Conservation (phyloP, 1,140 invertebrate species). For the Anoplolepis gracilipes region DNA sequence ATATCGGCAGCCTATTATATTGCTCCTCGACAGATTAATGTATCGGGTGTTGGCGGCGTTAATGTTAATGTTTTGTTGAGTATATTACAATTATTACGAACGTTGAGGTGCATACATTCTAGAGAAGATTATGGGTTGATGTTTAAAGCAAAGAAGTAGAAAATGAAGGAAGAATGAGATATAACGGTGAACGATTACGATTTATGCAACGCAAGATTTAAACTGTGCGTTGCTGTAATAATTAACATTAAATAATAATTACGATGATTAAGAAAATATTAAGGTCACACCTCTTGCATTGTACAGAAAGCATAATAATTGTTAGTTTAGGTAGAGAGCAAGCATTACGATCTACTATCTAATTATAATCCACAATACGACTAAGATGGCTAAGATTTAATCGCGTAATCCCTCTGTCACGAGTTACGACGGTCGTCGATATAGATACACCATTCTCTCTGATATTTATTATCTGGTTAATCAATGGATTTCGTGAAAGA, state of each 20-base stretch:
- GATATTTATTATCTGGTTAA: slow-evolving; percentile 42
- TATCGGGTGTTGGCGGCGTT: slow-evolving; percentile 72
- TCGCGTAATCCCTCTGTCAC: slow-evolving; percentile 60
- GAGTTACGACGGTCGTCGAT: slow-evolving; percentile 45
- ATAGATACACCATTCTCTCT: slow-evolving; percentile 13
- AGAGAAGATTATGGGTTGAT: slow-evolving; percentile 78
- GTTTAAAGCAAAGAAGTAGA: slow-evolving; percentile 68
- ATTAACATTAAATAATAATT: slow-evolving; percentile 65
- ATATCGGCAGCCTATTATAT: slow-evolving; percentile 69
- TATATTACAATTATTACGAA: slow-evolving; percentile 81
- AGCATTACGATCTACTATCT: slow-evolving; percentile 82
- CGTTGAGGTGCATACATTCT: slow-evolving; percentile 81
- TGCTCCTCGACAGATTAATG: slow-evolving; percentile 73
- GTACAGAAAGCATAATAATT: slow-evolving; percentile 85
- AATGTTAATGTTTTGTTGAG: slow-evolving; percentile 83
- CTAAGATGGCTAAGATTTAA: slow-evolving; percentile 58
- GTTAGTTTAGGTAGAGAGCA: slow-evolving; percentile 83
- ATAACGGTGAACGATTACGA: slow-evolving; percentile 41
- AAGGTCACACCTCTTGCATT: slow-evolving; percentile 81
- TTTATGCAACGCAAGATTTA: slow-evolving; percentile 40
- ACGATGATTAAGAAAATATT: slow-evolving; percentile 71
- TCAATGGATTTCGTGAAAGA: slow-evolving; percentile 45
- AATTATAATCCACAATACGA: slow-evolving; percentile 67
- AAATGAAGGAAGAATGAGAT: slow-evolving; percentile 17
- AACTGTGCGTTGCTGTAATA: slow-evolving; percentile 53